phyloP scores from a whole-genome alignment of 2,113 vertebrate genomes.

The Ictalurus furcatus region DNA sequence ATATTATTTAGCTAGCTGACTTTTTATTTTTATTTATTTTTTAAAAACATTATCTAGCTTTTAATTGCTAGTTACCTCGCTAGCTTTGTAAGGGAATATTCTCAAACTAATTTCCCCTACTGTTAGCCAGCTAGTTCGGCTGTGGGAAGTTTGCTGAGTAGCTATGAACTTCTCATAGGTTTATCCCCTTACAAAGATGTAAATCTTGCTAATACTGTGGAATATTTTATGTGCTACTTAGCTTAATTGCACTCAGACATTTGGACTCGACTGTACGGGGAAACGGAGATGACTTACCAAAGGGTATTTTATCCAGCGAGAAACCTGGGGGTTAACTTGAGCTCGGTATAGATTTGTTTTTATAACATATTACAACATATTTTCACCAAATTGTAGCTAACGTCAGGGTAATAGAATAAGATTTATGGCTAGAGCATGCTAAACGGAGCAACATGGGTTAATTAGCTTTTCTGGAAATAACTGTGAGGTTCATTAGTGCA shows the following conservation, averaged over 20 bases:
- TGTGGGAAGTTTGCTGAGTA: not conserved
- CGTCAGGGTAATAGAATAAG: not conserved
- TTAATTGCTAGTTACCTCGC: not conserved
- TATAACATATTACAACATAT: not conserved
- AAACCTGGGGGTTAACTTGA: not conserved
- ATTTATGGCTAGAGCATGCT: not conserved
- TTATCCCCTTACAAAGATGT: not conserved
- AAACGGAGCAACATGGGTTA: not conserved
- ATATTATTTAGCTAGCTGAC: not conserved
- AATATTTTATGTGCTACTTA: not conserved
- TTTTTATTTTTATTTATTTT: not conserved
- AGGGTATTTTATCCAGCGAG: not conserved
- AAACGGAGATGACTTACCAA: not conserved
- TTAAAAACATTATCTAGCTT: not conserved
- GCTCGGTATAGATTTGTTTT: not conserved
- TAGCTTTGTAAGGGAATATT: not conserved
- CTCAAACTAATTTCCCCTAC: not conserved
- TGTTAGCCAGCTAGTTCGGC: not conserved
- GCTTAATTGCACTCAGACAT: not conserved
- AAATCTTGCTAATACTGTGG: not conserved
- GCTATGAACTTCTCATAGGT: not conserved
- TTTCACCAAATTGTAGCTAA: not conserved
- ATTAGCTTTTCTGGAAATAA: slow-evolving; percentile 20
- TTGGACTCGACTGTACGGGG: not conserved
- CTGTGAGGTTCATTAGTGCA: slow-evolving; percentile 18